Evolutionary conservation across 2,797 vertebrate species (phyloP), one percentile per base, ranked within the genome.

Genomic region (Tapirus indicus): DNA sequence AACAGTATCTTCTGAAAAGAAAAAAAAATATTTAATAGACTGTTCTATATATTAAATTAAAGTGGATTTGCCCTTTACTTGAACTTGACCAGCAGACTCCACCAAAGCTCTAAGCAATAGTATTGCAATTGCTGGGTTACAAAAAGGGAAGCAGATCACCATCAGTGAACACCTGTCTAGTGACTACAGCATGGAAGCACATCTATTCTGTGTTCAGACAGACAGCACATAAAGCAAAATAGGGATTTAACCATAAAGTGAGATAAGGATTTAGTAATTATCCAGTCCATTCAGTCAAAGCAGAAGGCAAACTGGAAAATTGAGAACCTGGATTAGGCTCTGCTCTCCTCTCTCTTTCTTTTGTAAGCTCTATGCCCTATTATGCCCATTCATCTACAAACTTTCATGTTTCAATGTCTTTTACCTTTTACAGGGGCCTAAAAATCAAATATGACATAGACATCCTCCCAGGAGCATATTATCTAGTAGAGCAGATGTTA

Each of bases 61-160:
- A 95, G 95, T 89, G 25, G 9, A 77, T 85, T 95, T 97, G 87
- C 62, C 96, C 79, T 98, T 96, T 82, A 88, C 93, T 92, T 97
- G 92, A 96, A 98, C 86, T 93, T 97, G 89, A 95, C 91, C 83
- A 93, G 54, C 27, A 88, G 83, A 89, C 29, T 74, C 41, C 62
- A 66, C 41, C 58, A 88, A 89, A 66, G n/a, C 69, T 94, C 91
- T 68, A 83, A 77, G 95, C 79, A 71, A 83, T 32, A 78, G 32
- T 32, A 77, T 10, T 75, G 5, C 29, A 44, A 35, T 62, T 32
- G 84, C 52, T 60, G 16, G 10, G 35, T 85, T 82, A 44, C 56
- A 38, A 20, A 94, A 91, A 68, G 38, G 47, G 71, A 85, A 93
- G 54, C n/a, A 92, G 54, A 52, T 29, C n/a, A 4, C 44, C 20